Evolutionary conservation across 2,888 invertebrate species (phyloP).

Genomic region (Amblyjoppa proteus): DNA sequence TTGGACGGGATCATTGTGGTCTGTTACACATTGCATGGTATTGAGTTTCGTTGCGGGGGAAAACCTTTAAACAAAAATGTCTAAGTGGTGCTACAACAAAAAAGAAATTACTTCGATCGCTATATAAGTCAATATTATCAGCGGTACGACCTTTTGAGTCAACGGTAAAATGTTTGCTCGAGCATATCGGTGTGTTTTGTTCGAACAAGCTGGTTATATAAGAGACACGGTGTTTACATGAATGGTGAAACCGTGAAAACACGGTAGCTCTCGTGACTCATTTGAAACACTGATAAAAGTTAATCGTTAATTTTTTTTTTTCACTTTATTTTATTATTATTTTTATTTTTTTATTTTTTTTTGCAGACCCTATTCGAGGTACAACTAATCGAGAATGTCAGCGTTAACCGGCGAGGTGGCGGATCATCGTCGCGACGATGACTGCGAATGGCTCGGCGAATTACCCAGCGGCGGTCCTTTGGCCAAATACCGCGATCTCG

Average conservation of each 20-base stretch:
- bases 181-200: not conserved
- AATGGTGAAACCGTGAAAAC: not conserved
- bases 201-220: not conserved
- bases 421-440: conserved; percentile 62
- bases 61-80: no score
- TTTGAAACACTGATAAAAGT: not conserved
- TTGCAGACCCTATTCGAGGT: not conserved
- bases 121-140: not conserved
- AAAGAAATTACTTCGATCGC: not conserved
- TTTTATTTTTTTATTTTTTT: not conserved
- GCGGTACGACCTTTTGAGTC: not conserved
- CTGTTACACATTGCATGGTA: no score
- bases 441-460: conserved; percentile 77
- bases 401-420: conserved; percentile 1
- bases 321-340: not conserved
- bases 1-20: no score
- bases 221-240: not conserved
- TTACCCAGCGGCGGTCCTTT: conserved; percentile 84
- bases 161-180: not conserved
- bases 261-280: not conserved
- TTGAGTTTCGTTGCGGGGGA: no score
- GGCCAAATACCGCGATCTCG: conserved; percentile 86
- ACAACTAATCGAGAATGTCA: conserved; percentile 9
- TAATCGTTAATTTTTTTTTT: not conserved
- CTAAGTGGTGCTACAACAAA: no score